Evolutionary conservation across 1,140 invertebrate species (phyloP).

Genomic region (Caenorhabditis remanei): DNA sequence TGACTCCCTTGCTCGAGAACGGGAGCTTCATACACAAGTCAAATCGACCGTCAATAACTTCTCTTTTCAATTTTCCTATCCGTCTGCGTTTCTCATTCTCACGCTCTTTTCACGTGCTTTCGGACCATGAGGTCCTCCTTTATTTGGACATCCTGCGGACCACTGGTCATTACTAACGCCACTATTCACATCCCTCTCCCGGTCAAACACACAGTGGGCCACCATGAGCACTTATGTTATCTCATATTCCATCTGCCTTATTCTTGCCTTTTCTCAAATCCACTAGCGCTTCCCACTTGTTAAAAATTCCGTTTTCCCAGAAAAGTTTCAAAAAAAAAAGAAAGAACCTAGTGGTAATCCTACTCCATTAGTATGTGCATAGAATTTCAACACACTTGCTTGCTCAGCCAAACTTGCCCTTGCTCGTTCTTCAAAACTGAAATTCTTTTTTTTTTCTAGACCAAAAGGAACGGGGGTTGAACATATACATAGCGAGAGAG

Average conservation of each 20-base stretch:
- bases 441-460: background rate
- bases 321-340: too few relatives aligned
- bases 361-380: conserved; percentile 10
- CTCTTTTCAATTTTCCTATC: too few relatives aligned
- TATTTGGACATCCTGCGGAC: conserved; percentile 17
- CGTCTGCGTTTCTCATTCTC: conserved; percentile 2
- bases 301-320: too few relatives aligned
- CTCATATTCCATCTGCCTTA: conserved; percentile 10
- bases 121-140: conserved; percentile 24
- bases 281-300: background rate
- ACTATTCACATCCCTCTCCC: conserved; percentile 1
- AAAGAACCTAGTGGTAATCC: background rate
- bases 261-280: background rate
- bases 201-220: background rate
- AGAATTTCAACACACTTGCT: conserved; percentile 42
- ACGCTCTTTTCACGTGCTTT: background rate
- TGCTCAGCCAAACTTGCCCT: background rate
- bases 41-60: background rate
- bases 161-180: background rate
- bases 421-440: background rate
- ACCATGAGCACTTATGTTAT: conserved; percentile 25
- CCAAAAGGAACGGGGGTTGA: background rate
- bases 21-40: background rate
- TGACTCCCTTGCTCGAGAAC: background rate
- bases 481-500: background rate